Conservation (phyloP, 2,797 vertebrate species). For the Poeciliopsis paucimaculata region DNA sequence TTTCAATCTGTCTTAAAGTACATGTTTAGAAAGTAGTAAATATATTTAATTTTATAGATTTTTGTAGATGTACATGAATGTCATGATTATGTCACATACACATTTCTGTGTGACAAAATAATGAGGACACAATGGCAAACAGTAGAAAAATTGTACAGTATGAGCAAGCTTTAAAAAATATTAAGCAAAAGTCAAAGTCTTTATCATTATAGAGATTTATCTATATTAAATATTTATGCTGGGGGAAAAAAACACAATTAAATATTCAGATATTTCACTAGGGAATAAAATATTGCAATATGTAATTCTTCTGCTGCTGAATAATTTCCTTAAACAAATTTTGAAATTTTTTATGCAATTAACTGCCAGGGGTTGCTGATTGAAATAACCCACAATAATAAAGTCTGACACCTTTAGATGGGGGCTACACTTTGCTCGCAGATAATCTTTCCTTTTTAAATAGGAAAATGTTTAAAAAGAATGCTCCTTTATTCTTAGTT, state of each 20-base stretch:
- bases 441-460: not conserved
- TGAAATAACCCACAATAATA: not conserved
- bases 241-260: not conserved
- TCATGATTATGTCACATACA: not conserved
- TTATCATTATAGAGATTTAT: not conserved
- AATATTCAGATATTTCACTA: not conserved
- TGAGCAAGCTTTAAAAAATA: not conserved
- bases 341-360: not conserved
- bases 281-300: not conserved
- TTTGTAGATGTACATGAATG: not conserved
- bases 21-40: not conserved
- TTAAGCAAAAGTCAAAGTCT: not conserved
- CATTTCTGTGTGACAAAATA: not conserved
- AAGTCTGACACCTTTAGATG: not conserved
- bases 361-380: not conserved
- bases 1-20: not conserved
- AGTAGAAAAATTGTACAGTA: not conserved
- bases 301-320: not conserved
- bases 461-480: not conserved
- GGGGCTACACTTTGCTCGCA: not conserved
- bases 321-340: not conserved
- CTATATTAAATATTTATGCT: not conserved
- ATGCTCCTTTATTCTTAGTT: not conserved
- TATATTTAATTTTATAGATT: not conserved
- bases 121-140: not conserved